Conservation (phyloP, 2,113 vertebrate species). For the Neogobius melanostomus region DNA sequence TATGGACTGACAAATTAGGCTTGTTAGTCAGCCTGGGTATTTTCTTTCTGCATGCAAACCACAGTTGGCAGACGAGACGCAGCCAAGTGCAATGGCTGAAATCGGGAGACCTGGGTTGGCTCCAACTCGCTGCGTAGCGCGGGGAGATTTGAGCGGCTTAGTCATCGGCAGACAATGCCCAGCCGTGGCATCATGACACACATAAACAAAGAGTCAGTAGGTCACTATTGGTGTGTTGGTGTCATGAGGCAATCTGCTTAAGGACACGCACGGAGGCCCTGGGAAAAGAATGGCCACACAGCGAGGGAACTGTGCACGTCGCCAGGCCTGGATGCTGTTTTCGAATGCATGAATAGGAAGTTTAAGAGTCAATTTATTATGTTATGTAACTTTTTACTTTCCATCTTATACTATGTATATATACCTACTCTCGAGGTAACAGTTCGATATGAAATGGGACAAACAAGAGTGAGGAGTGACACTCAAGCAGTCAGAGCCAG, state of each 20-base stretch:
- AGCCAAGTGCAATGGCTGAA: slow-evolving; percentile 49
- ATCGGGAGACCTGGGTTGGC: slow-evolving; percentile 57
- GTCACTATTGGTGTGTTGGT: slow-evolving; percentile 53
- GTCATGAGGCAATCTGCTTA: slow-evolving; percentile 34
- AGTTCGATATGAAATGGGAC: too few relatives aligned
- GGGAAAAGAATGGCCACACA: slow-evolving; percentile 53
- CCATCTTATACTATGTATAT: too few relatives aligned
- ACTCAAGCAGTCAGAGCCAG: too few relatives aligned
- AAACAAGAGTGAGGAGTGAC: too few relatives aligned
- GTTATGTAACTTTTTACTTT: too few relatives aligned
- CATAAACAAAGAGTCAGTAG: slow-evolving; percentile 61
- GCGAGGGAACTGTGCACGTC: slow-evolving; percentile 20
- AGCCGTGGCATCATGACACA: slow-evolving; percentile 60
- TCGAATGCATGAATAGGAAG: not conserved
- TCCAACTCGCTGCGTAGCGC: slow-evolving; percentile 52
- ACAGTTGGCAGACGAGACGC: slow-evolving; percentile 27
- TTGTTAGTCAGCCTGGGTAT: slow-evolving; percentile 48
- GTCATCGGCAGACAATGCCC: slow-evolving; percentile 63
- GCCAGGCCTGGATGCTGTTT: not conserved
- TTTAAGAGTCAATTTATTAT: too few relatives aligned
- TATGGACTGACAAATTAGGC: slow-evolving; percentile 48
- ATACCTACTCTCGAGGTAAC: too few relatives aligned
- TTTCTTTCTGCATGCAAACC: slow-evolving; percentile 35
- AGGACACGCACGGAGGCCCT: slow-evolving; percentile 33
- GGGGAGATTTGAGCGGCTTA: slow-evolving; percentile 60